These are phyloP conservation scores for Neolamprologus cancellatus DNA, from an alignment of 2,113 vertebrate genomes.

Conservation along the genomic window DNA sequence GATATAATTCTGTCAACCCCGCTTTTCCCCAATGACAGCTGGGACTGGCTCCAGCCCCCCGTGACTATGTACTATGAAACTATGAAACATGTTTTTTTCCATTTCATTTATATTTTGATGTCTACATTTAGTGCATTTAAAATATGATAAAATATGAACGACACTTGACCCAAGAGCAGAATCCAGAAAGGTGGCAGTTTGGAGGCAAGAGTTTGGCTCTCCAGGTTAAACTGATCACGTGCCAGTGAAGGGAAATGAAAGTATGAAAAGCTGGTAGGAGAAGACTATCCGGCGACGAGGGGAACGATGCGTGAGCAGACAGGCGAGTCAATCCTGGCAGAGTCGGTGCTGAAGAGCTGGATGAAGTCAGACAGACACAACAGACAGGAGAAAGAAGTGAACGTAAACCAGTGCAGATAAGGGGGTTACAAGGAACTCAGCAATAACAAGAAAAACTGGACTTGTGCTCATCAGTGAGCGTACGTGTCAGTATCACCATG, in stretches of 20 bases:
- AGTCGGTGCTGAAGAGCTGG: background rate
- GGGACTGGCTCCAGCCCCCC: fast-evolving
- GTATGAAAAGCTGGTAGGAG: background rate
- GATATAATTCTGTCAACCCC: background rate
- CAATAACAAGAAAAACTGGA: background rate
- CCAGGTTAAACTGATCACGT: background rate
- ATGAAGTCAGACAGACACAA: background rate
- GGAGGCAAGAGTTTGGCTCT: background rate
- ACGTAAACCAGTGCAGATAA: background rate
- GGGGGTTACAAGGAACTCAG: background rate
- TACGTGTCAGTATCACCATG: background rate
- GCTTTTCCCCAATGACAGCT: fast-evolving
- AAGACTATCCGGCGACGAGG: fast-evolving
- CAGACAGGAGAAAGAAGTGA: background rate
- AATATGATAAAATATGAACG: fast-evolving
- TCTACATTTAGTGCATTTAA: background rate
- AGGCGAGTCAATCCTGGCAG: background rate
- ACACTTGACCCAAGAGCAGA: background rate
- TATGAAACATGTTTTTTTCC: too few relatives aligned
- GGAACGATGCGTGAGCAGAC: background rate
- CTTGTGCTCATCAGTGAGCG: background rate
- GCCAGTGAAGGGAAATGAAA: background rate
- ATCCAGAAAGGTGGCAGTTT: background rate
- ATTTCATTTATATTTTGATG: background rate
- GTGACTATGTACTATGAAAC: too few relatives aligned